Base-by-base conservation (phyloP, 2,797 vertebrate genomes). In the Meda fulgida region DNA sequence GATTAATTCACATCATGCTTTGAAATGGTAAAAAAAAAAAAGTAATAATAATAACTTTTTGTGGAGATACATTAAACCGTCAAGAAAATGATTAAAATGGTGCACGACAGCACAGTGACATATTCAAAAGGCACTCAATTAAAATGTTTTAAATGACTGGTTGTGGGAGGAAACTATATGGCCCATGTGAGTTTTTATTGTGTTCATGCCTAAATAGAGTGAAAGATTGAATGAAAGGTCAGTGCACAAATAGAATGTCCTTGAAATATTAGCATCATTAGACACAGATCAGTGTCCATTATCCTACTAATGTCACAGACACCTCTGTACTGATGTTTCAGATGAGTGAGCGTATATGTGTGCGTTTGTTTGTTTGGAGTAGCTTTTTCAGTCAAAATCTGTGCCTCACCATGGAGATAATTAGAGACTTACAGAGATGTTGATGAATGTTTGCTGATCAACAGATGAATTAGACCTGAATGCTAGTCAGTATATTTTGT, bases 231-330 rank as follows among this genome's bases (percentile, higher is more conserved):
- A 23, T 36, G 36, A 79, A 66, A 79, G 51, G 66, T 80, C 58
- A 40, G 19, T n/a, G 58, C 43, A 10, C 63, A 83, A 70, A 63
- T 10, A 69, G 26, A 85, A n/a, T 55, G 69, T 48, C 60, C 83
- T 83, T 85, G 63, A 85, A 75, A 69, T 85, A 78, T 79, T 84
- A 79, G 36, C 21, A 19, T 71, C 66, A 71, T 71, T 78, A 78
- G 75, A 55, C 26, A 79, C 76, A 46, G 29, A 78, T 71, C 83
- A 29, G 36, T 38, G 66, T 84, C 76, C 53, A 79, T 84, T 84
- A 84, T 84, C 83, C 53, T 48, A 63, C 51, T 70, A 78, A 79
- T 79, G 83, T 84, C 83, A 84, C 11, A 21, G 83, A 79, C 66
- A 70, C 75, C 76, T 79, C 75, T 84, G 19, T 26, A 36, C 26